Evolutionary conservation across 2,888 invertebrate species (phyloP), one percentile per base, ranked within the genome.

Genomic region (Penaeus monodon): DNA sequence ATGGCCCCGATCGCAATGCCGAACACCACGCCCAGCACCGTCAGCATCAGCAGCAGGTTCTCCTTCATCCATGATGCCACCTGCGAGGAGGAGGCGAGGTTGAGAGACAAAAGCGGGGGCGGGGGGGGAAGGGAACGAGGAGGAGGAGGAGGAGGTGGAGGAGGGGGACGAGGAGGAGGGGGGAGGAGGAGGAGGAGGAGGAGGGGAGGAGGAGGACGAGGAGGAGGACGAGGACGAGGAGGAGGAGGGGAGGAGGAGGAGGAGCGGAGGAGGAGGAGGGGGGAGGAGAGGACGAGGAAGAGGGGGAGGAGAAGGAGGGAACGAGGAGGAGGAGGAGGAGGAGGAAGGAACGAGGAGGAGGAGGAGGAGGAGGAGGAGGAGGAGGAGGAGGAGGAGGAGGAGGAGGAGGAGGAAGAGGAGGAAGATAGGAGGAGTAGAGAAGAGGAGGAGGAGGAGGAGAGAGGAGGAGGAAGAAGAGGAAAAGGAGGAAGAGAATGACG

Each of bases 1-100:
- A 93, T 90, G 91, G 94, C 94, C 24, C 95, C 95, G 12, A 94
- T 90, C n/a, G 93, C 90, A n/a, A 94, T 92, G 17, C 95, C 95
- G n/a, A 94, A 90, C 27, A 94, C 90, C n/a, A 95, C 95, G 0
- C 93, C 93, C 2, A 92, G 91, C 63, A 95, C 93, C 1, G 95
- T 95, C 89, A 95, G 91, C 80, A 94, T 93, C 90, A 95, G 93
- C 86, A 95, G 93, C 88, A 94, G 91, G 91, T 95, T 95, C 82
- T 92, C 92, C 74, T 91, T 90, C 91, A 93, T 91, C 94, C 94
- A 94, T 90, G 82, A 80, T 44, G 86, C 49, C 74, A 91, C 86
- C 92, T 92, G 88, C 12, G 24, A 44, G 77, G 73, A 44, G 6
- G 22, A 27, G 17, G 27, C 1, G 63, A 27, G 24, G 24, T n/a